A percentile compares a stretch with the other conserved stretches of the same genome.
These are phyloP conservation scores for Rafetus swinhoei DNA, from an alignment of 2,113 vertebrate species.

Conservation along the genomic window DNA sequence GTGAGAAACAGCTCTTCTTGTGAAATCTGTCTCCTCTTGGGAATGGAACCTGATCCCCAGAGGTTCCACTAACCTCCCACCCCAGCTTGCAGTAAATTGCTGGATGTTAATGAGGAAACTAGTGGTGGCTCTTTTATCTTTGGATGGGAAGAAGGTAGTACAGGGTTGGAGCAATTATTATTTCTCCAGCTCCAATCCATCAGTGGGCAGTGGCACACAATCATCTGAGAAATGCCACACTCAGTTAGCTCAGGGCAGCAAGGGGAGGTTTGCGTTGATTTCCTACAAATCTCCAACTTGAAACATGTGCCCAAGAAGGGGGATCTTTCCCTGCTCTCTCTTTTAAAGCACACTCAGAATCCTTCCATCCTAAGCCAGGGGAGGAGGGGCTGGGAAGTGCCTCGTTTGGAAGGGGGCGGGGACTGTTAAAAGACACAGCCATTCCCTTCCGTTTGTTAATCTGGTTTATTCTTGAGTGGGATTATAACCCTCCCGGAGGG, in stretches of 20 bases:
- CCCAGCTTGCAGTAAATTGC: not conserved
- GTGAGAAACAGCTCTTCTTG: not conserved
- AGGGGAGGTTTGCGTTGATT: not conserved
- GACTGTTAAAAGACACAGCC: accelerated
- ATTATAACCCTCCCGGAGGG: not conserved
- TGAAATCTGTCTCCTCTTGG: not conserved
- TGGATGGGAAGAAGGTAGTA: not conserved
- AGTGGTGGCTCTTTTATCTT: not conserved
- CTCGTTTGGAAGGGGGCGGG: accelerated
- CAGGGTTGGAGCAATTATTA: not conserved
- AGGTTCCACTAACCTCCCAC: not conserved
- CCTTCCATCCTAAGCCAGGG: too few species aligned
- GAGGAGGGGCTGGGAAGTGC: not conserved
- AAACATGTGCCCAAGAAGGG: not conserved
- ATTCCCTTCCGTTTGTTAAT: not conserved
- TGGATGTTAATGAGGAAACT: not conserved
- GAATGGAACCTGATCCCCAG: not conserved
- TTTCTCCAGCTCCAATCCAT: not conserved
- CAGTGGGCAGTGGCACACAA: not conserved
- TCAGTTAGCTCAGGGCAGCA: not conserved
- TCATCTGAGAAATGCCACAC: not conserved
- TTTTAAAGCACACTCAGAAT: not conserved
- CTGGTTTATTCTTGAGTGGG: not conserved
- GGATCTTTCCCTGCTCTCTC: accelerated
- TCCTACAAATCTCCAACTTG: accelerated